phyloP scores from a whole-genome alignment of 2,113 vertebrate species.

The Microcebus murinus region DNA sequence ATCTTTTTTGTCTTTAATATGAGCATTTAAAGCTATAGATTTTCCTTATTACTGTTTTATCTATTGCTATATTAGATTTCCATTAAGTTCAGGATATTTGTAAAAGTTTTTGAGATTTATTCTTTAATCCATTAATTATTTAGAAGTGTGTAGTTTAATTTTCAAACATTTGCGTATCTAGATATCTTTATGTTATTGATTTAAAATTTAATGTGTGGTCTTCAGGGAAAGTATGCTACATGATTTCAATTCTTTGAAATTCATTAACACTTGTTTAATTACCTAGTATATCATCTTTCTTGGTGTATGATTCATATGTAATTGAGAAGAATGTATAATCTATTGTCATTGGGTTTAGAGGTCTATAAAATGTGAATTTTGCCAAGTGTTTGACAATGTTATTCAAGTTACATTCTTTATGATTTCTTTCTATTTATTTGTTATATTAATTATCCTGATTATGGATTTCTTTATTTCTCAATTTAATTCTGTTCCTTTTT shows the following conservation, averaged over 20 bases:
- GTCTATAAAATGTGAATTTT: conserved; percentile 20
- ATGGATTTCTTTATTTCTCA: not conserved
- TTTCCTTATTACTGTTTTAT: not conserved
- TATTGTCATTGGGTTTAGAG: not conserved
- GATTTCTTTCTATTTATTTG: not conserved
- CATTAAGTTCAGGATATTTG: not conserved
- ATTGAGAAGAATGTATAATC: conserved; percentile 28
- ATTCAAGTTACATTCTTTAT: not conserved
- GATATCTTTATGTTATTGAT: conserved; percentile 30
- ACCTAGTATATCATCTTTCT: not conserved
- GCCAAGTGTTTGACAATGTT: not conserved
- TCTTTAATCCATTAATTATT: not conserved
- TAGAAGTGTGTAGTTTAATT: conserved; percentile 15
- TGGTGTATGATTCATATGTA: not conserved
- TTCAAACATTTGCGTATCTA: not conserved
- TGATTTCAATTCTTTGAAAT: conserved; percentile 42
- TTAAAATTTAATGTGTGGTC: conserved; percentile 42
- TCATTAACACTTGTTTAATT: conserved; percentile 27
- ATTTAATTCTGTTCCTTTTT: not conserved
- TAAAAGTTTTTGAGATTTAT: not conserved
- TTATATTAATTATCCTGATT: not conserved
- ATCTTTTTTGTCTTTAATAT: not conserved
- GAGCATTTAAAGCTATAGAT: not conserved
- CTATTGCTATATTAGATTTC: not conserved
- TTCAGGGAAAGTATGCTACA: not conserved